phyloP scores from a whole-genome alignment of 2,888 invertebrate genomes.

The Amaurobius ferox region DNA sequence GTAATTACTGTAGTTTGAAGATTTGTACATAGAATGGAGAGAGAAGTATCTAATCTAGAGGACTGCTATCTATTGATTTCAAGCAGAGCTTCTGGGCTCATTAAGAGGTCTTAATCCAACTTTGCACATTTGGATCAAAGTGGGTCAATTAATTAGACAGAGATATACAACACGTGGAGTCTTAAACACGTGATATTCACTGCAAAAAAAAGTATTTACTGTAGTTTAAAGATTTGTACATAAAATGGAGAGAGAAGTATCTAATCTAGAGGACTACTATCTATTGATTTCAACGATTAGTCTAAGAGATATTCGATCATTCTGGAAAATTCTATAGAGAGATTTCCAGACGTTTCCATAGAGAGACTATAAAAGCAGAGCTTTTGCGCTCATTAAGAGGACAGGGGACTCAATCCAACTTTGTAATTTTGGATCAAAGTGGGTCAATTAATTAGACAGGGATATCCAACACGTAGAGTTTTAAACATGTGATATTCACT shows the following conservation, averaged over 20 bases:
- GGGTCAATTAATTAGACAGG: slow-evolving; percentile 8
- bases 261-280: no score
- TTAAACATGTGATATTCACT: not conserved
- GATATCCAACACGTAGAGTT: not conserved
- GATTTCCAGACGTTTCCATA: not conserved
- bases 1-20: no score
- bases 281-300: no score
- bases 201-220: not conserved
- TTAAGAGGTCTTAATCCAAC: not conserved
- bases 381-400: no score
- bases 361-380: not conserved
- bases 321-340: not conserved
- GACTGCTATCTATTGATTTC: no score
- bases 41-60: no score
- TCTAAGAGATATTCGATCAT: no score
- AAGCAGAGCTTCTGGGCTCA: not conserved
- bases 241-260: no score
- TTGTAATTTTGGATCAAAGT: no score
- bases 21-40: no score
- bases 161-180: not conserved
- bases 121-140: not conserved
- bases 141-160: slow-evolving; percentile 5
- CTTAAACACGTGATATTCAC: not conserved
- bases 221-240: no score
- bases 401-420: no score